Conservation (phyloP, 2,888 invertebrate genomes). For the Beris chalybata region DNA sequence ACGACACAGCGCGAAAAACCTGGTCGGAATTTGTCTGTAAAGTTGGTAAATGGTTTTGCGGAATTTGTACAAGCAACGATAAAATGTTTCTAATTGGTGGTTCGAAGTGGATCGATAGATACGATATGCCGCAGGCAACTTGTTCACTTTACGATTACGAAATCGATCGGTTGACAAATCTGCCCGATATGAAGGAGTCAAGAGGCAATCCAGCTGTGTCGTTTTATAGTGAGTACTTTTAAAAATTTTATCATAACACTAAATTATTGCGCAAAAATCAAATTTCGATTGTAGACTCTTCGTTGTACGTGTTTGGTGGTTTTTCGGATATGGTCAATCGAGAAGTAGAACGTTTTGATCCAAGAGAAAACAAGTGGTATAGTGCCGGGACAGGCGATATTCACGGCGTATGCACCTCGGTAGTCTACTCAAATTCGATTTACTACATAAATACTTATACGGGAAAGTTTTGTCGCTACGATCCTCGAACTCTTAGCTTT, state of each 20-base stretch:
- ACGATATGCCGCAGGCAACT: not conserved
- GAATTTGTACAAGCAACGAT: not conserved
- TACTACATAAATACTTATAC: conserved; percentile 16
- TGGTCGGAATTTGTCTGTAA: conserved; percentile 4
- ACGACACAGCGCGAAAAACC: not conserved
- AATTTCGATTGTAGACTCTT: not conserved
- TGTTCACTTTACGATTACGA: conserved; percentile 6
- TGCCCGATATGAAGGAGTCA: conserved; percentile 4
- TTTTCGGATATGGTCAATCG: not conserved
- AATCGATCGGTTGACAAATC: not conserved
- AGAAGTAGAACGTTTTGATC: conserved; percentile 14
- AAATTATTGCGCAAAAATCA: not conserved
- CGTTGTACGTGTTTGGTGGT: conserved; percentile 17
- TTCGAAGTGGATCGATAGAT: not conserved
- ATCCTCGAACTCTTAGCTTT: not conserved
- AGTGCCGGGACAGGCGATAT: not conserved
- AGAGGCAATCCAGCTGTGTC: conserved; percentile 13
- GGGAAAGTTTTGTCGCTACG: conserved; percentile 2
- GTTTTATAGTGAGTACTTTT: conserved; percentile 13
- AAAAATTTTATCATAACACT: not conserved
- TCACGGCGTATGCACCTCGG: not conserved
- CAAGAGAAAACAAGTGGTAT: conserved; percentile 10
- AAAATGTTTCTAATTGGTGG: conserved; percentile 23
- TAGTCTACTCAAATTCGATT: not conserved
- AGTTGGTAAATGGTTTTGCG: not conserved